phyloP scores from a whole-genome alignment of 2,113 vertebrate genomes.

The Nannobrachium achirus region DNA sequence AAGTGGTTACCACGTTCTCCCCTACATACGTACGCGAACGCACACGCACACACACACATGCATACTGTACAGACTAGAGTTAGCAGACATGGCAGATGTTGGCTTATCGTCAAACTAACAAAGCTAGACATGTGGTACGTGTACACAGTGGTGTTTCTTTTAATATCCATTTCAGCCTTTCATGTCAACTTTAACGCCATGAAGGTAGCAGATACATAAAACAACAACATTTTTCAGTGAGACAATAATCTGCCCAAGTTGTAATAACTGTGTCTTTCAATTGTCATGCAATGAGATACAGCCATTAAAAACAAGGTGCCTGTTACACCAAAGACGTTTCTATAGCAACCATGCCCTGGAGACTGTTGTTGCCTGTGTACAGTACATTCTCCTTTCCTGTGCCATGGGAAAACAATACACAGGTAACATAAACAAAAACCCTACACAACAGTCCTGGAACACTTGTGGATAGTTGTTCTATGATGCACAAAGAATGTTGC shows the following conservation, averaged over 20 bases:
- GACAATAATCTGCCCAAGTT: too few relatives aligned
- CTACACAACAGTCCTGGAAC: background rate
- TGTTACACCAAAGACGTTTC: constrained; percentile 74
- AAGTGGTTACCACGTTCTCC: too few relatives aligned
- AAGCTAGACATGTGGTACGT: too few relatives aligned
- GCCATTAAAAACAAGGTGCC: constrained; percentile 71
- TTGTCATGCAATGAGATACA: constrained; percentile 44
- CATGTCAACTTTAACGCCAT: too few relatives aligned
- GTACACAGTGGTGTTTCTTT: background rate
- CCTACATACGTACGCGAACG: too few relatives aligned
- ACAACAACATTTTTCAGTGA: too few relatives aligned
- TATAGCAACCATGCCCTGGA: constrained; percentile 80
- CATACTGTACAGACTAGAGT: too few relatives aligned
- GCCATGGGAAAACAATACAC: too few relatives aligned
- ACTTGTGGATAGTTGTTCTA: background rate
- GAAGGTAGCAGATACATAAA: too few relatives aligned
- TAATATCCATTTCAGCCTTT: background rate
- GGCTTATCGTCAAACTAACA: background rate
- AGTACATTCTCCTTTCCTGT: background rate
- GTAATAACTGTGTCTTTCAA: too few relatives aligned
- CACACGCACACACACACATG: too few relatives aligned
- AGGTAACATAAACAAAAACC: constrained; percentile 5
- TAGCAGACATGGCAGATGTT: background rate
- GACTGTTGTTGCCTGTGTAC: constrained; percentile 67
- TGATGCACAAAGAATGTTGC: background rate